Base-by-base conservation (phyloP, 2,113 vertebrate genomes). In the Zosterops japonicus region DNA sequence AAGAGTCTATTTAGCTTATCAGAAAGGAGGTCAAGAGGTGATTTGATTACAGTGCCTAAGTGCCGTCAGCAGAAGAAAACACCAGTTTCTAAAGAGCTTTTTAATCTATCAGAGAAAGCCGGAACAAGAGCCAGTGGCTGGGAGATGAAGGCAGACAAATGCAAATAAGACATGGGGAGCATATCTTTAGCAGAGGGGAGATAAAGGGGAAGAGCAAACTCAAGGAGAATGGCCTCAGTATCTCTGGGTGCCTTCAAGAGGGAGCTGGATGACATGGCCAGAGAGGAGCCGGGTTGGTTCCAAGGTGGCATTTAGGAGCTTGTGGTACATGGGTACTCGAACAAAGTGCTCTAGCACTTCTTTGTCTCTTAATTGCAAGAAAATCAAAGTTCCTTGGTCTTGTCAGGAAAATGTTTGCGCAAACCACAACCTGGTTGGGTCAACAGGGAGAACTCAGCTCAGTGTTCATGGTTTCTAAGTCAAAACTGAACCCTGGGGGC, bases 21-120 rank as follows among this genome's bases (percentile, higher is more conserved):
- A 89, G 80, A 93, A 96, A 90, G 80, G 86, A 89, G 94, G 94
- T 96, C 90, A 96, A 89, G 95, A 92, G 95, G 95, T 97, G 93
- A 94, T 92, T 96, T 96, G 94, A 96, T 97, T 96, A 97, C 90
- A 90, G 90, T 29, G 82, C 72, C 19, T 87, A 96, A 96, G 88
- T 87, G 86, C 83, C 28, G 16, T 50, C 95, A 82, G 83, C 8
- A 7, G 80, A 96, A 93, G 88, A 96, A 93, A 95, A 95, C 90
- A 92, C 88, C 76, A 56, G 79, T 80, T 96, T 94, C 93, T 87
- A 93, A 94, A 96, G 94, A 86, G 90, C 88, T 95, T 96, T 94
- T 90, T 96, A 96, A 95, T 97, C 93, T 90, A 57, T 71, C 85
- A 84, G 81, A 93, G 72, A 82, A 93, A 90, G 83, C 60, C 2